Base-by-base conservation (phyloP, 2,888 invertebrate genomes). In the Glyphotaelius pellucidus region DNA sequence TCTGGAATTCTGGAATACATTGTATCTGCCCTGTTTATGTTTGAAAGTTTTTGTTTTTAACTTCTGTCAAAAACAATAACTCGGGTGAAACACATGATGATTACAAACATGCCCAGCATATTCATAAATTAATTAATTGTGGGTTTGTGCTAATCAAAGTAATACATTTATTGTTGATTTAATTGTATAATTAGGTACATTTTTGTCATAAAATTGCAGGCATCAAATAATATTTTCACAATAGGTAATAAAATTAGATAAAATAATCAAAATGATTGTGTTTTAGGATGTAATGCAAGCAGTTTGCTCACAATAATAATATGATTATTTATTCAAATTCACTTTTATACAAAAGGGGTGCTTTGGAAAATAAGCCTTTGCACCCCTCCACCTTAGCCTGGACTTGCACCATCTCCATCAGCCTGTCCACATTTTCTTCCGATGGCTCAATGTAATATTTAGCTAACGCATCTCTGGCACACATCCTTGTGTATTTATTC, bases 341-440 rank as follows among this genome's bases (percentile, higher is more conserved):
- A 35, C 38, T 88, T 88, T 93, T 92, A 92, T 67, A 88, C 67
- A 90, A 86, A 89, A 93, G 35, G 87, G 91, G 93, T 85, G 94
- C 94, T 94, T 95, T 96, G 91, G 94, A 95, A 93, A 95, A 94
- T 52, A 96, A 96, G 93, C 95, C 95, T 95, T 96, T 96, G 94
- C 96, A 96, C 42, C 96, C 96, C 94, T 96, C 95, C 84, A 94
- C 91, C 3, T 94, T 93, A 2, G 95, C 95, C 95, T 96, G 94
- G 93, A 96, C 95, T 95, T 96, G 94, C 93, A 96, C 96, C 93
- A 95, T 94, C 93, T 95, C 95, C 80, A 95, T 92, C 52, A 96
- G 93, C 87, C 94, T 94, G 19, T 94, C 93, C 91, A 95, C 90
- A 86, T 90, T 90, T 52, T 19, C 94, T 94, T 52, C 95, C 90